Conservation (phyloP, 2,113 vertebrate species). For the Gymnorhina tibicen region DNA sequence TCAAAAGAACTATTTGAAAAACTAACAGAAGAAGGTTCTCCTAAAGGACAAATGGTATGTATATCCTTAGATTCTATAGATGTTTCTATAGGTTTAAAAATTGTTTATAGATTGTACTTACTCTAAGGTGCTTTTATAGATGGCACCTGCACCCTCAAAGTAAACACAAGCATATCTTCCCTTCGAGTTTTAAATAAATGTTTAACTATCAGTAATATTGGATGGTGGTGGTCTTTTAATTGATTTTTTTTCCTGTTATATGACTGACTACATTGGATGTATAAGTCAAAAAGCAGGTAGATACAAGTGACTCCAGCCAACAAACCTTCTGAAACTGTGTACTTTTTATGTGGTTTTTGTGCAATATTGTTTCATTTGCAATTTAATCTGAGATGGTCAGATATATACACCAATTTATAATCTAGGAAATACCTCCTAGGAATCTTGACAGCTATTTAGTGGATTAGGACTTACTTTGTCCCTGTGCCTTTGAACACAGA, state of each 20-base stretch:
- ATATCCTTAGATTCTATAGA: background rate
- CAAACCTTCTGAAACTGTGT: background rate
- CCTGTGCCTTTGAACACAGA: background rate
- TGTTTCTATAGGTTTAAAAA: background rate
- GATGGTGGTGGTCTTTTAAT: background rate
- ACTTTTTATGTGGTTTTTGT: background rate
- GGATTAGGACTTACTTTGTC: background rate
- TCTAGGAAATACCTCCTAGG: background rate
- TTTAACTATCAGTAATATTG: background rate
- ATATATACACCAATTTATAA: background rate
- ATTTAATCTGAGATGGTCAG: background rate
- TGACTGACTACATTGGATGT: background rate
- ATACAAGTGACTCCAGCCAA: background rate
- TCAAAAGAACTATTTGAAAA: constrained; percentile 92
- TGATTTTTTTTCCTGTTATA: background rate
- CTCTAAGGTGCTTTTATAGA: background rate
- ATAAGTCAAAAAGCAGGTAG: background rate
- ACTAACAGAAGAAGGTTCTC: constrained; percentile 89
- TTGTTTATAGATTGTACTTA: background rate
- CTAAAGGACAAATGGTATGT: constrained; percentile 91
- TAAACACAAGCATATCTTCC: background rate
- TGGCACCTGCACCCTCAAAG: background rate
- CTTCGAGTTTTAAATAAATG: background rate
- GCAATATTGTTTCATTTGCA: background rate
- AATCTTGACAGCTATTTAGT: background rate